These are phyloP conservation scores for Xanthia icteritia DNA, from an alignment of 2,888 invertebrate species.

Conservation along the genomic window DNA sequence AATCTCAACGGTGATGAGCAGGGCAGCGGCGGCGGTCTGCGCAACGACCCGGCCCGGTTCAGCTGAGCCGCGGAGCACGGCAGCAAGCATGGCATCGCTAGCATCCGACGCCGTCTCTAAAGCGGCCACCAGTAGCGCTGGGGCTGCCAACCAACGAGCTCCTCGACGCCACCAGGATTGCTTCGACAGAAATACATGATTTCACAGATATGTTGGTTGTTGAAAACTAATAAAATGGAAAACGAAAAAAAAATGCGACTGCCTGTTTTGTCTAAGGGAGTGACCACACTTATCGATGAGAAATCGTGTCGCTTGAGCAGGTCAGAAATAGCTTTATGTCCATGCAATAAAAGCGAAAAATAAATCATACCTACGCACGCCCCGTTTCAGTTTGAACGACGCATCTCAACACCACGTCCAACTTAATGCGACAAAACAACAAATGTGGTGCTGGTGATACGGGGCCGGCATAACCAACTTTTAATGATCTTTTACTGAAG, in stretches of 20 bases:
- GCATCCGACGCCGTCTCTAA: constrained; percentile 85
- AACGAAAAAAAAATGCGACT: neutral
- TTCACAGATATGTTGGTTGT: neutral
- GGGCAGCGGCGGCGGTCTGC: constrained; percentile 79
- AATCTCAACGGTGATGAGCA: constrained; percentile 85
- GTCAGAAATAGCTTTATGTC: neutral
- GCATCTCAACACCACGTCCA: too few species aligned
- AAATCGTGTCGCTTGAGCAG: neutral
- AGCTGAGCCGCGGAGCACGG: constrained; percentile 78
- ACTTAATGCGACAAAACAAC: neutral
- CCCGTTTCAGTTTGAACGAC: neutral
- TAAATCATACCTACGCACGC: too few species aligned
- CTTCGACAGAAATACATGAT: constrained; percentile 61
- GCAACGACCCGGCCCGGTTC: constrained; percentile 73
- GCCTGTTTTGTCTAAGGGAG: neutral
- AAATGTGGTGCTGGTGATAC: too few species aligned
- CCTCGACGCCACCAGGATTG: constrained; percentile 88
- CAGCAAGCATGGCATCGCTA: constrained; percentile 83
- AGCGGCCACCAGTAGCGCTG: constrained; percentile 84
- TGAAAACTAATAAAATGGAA: neutral
- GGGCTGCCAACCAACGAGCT: constrained; percentile 85
- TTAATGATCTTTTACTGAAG: too few species aligned
- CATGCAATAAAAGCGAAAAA: neutral
- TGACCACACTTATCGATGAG: neutral
- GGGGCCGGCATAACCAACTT: neutral